Evolutionary conservation across 2,113 vertebrate species (phyloP).

Genomic region (Bombycilla garrulus): DNA sequence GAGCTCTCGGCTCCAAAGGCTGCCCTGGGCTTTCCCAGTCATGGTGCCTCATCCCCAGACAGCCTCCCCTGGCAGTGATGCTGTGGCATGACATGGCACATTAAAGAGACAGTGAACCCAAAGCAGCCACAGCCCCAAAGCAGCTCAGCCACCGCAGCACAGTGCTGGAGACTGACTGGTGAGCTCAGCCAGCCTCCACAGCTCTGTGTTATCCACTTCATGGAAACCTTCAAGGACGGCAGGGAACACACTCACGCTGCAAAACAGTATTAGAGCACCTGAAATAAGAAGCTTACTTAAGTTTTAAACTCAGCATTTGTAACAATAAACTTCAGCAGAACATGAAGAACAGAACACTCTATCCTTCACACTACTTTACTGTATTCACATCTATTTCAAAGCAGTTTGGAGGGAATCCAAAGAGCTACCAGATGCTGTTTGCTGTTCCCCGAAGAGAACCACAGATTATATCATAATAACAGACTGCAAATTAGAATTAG

Average conservation of each 20-base stretch:
- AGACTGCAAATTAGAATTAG: constrained; percentile 27
- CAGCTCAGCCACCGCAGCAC: fast-evolving
- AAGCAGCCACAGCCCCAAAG: neutral
- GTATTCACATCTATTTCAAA: constrained; percentile 7
- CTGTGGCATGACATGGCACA: fast-evolving
- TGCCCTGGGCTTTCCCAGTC: neutral
- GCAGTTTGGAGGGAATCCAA: constrained; percentile 46
- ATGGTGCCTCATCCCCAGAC: neutral
- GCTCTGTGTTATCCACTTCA: neutral
- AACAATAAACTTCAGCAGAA: neutral
- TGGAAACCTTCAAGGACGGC: neutral
- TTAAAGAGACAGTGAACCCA: neutral
- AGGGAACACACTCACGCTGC: neutral
- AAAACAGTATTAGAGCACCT: neutral
- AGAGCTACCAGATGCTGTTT: constrained; percentile 51
- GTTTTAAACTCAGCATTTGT: neutral
- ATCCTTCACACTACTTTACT: neutral
- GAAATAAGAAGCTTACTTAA: neutral
- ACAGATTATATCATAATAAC: constrained; percentile 41
- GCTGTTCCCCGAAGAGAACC: constrained; percentile 14
- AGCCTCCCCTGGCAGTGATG: neutral
- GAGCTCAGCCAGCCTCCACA: neutral
- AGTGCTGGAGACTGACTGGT: neutral
- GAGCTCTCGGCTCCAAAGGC: neutral
- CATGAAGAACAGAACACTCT: neutral